Evolutionary conservation across 2,888 invertebrate species (phyloP), one percentile per base, ranked within the genome.

Genomic region (Heterodera filipjevi): DNA sequence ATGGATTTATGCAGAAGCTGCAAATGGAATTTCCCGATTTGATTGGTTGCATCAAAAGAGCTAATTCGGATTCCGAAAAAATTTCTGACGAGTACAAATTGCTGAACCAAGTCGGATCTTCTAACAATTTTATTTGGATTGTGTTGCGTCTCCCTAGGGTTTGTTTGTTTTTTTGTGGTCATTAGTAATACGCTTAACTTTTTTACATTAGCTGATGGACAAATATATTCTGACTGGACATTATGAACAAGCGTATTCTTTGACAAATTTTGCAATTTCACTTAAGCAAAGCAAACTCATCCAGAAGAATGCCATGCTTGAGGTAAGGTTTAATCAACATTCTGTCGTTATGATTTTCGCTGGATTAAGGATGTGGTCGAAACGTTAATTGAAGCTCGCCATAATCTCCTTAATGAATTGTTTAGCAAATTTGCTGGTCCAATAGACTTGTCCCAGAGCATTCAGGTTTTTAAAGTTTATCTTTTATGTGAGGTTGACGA

Each of bases 361-460:
- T 30, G 8, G 19, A 79, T 83, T 44, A 76, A 88, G 86, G 81
- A 82, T 77, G 84, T 87, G 14, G 84, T 85, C 16, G 85, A 87
- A 68, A 81, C 83, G 35, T 81, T 88, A 46, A 85, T 89, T 32
- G 87, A 88, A 78, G 86, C 88, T 33, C 82, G 88, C 0, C 82
- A 85, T 30, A 85, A 85, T 35, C 80, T 88, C 35, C 81, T 88
- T 22, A 88, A 88, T 73, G 88, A 87, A 66, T 83, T 88, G 3
- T 88, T 88, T 82, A 88, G 88, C 79, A 88, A 88, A 78, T 88
- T 88, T 75, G 82, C 86, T 14, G 88, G 39, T 10, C 88, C 88
- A 2, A 81, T 88, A 33, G 88, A 88, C 80, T 81, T 88, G 19
- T 85, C 88, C 6, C 83, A 84, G 27, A 84, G 85, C 22, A 86